Evolutionary conservation across 2,797 vertebrate genomes (phyloP).

Genomic region (Alfaro cultratus): DNA sequence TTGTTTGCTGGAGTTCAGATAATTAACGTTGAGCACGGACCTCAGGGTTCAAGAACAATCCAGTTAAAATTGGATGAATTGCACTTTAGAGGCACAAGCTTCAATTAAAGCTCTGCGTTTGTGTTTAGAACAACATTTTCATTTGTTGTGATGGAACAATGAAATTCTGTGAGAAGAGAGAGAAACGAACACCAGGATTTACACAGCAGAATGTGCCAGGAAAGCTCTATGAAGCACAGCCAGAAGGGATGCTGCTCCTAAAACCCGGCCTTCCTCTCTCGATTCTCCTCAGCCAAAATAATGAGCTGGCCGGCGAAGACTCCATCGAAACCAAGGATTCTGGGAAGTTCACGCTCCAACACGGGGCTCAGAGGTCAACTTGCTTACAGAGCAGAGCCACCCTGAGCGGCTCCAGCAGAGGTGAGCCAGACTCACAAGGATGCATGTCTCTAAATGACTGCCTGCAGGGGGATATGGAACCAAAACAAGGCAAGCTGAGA

Average conservation of each 20-base stretch:
- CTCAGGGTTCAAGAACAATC: constrained; percentile 43
- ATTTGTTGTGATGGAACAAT: constrained; percentile 60
- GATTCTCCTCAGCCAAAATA: constrained; percentile 63
- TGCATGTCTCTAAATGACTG: constrained; percentile 69
- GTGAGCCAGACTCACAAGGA: constrained; percentile 62
- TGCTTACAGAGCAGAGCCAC: constrained; percentile 60
- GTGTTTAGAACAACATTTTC: constrained; percentile 42
- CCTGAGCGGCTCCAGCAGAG: constrained; percentile 55
- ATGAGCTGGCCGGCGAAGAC: constrained; percentile 60
- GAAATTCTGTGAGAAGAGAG: constrained; percentile 37
- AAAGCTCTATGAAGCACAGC: constrained; percentile 62
- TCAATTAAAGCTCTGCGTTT: constrained; percentile 50
- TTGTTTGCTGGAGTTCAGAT: constrained; percentile 51
- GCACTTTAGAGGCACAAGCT: constrained; percentile 38
- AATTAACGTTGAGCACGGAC: constrained; percentile 49
- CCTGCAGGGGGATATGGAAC: constrained; percentile 61
- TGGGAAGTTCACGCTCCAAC: constrained; percentile 65
- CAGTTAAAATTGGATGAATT: constrained; percentile 34
- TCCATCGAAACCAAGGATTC: constrained; percentile 50
- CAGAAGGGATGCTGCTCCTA: constrained; percentile 64
- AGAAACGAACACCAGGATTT: constrained; percentile 58
- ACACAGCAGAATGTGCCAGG: constrained; percentile 61
- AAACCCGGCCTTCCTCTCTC: constrained; percentile 60
- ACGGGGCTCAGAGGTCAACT: constrained; percentile 68
- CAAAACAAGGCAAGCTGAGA: constrained; percentile 62